Percentiles rank a stretch among this genome's conserved stretches.
These are phyloP conservation scores for Smutsia gigantea DNA, from an alignment of 2,797 vertebrate genomes.

Conservation along the genomic window DNA sequence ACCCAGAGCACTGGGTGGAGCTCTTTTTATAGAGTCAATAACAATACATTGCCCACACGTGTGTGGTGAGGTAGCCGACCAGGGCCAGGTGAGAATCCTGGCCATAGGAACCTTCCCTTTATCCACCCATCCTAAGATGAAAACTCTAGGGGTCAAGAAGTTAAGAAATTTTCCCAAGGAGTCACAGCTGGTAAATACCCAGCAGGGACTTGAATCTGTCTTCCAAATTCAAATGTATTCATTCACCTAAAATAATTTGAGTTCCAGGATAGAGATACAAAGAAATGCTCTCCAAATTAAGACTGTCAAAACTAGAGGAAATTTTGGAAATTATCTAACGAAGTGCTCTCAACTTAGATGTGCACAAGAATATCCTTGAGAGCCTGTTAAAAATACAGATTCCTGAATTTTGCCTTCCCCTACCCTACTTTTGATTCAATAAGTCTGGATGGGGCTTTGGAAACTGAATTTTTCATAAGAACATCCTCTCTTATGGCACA, in stretches of 20 bases:
- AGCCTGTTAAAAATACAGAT: neutral
- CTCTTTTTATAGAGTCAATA: too few species aligned
- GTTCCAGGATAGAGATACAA: neutral
- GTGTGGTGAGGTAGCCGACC: too few species aligned
- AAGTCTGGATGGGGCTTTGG: neutral
- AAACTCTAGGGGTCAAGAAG: neutral
- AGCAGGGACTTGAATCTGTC: neutral
- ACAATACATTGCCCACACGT: too few species aligned
- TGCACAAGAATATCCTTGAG: neutral
- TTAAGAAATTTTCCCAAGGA: slow-evolving; percentile 21
- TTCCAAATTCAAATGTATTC: slow-evolving; percentile 42
- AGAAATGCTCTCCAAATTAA: neutral
- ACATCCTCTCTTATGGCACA: neutral
- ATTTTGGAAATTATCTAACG: neutral
- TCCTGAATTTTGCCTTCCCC: neutral
- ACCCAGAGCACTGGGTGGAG: too few species aligned
- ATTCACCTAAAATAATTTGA: neutral
- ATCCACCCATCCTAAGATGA: neutral
- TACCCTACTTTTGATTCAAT: neutral
- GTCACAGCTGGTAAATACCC: neutral
- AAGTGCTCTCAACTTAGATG: neutral
- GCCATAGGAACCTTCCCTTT: too few species aligned
- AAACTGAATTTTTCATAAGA: neutral
- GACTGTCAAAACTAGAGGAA: neutral
- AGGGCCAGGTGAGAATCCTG: too few species aligned